Conservation (phyloP, 2,888 invertebrate species). For the Auanema freiburgensis region DNA sequence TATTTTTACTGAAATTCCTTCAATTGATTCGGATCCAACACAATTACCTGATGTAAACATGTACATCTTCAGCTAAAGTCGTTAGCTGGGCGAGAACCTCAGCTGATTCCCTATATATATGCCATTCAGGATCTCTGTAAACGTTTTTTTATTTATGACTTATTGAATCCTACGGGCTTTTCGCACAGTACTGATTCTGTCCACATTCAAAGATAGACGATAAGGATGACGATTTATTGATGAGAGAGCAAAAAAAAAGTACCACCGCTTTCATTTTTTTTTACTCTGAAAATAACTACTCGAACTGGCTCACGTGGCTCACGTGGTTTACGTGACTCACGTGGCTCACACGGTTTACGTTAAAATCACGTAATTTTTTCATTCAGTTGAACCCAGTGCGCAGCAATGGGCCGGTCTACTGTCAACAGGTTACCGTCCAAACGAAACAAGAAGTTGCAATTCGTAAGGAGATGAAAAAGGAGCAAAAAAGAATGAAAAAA, state of each 20-base stretch:
- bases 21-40: conserved; percentile 4
- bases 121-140: too few species aligned
- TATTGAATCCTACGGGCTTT: too few species aligned
- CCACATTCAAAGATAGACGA: too few species aligned
- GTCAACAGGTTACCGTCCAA: conserved; percentile 49
- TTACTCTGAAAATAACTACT: too few species aligned
- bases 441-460: conserved; percentile 40
- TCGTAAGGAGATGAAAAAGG: conserved; percentile 44
- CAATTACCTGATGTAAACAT: neutral
- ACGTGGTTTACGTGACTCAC: neutral
- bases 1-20: neutral
- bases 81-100: too few species aligned
- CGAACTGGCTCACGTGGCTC: too few species aligned
- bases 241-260: too few species aligned
- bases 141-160: too few species aligned
- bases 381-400: conserved; percentile 13
- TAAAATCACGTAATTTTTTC: conserved; percentile 3
- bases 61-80: neutral
- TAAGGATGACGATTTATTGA: too few species aligned
- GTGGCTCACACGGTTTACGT: neutral
- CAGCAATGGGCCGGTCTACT: conserved; percentile 19
- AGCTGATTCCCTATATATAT: too few species aligned
- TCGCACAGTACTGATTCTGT: too few species aligned
- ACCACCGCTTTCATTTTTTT: too few species aligned
- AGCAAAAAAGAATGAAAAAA: conserved; percentile 38